Evolutionary conservation across 2,888 invertebrate species (phyloP), one percentile per base, ranked within the genome.

Genomic region (Amphipyra berbera): DNA sequence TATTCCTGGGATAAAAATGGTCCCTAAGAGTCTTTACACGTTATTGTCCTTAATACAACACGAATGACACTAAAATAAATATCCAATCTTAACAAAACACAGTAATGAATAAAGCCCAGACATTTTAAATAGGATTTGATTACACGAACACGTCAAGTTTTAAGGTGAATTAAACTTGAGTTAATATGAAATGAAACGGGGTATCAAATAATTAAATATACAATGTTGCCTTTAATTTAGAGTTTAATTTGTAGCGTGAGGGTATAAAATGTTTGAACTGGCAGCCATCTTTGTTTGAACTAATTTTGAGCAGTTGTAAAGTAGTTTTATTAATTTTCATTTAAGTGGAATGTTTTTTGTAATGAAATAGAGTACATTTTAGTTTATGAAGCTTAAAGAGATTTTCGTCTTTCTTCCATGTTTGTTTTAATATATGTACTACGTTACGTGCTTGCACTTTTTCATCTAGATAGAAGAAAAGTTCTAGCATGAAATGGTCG

Each of bases 151-250:
- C 54, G 48, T 58, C 58, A 70, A 49, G 33, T 50, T 76, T 61
- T 35, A 58, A n/a, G 21, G 49, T 27, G 35, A 58, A 63, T 68
- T 66, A 52, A 61, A 48, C 64, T 47, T 30, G 40, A 64, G 42
- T 73, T 72, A 75, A 68, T 67, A 68, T 61, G 53, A 66, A 65
- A 66, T 62, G 66, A 69, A 66, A 66, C 41, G 54, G 47, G 53
- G 64, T 65, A 63, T 78, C 53, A 80, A 76, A 69, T 71, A 76
- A 70, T 77, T 71, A 78, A 79, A 77, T 66, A 71, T 67, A 74
- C 79, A 72, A 61, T 73, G 76, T 73, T 68, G 63, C 71, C 37
- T 6, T 47, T 67, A 67, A 70, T 75, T 79, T 75, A 66, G 68
- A 63, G 63, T 73, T 74, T 77, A 62, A 75, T 73, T 75, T 65